Evolutionary conservation across 2,797 vertebrate species (phyloP), one percentile per base, ranked within the genome.

Genomic region (Gymnodraco acuticeps): DNA sequence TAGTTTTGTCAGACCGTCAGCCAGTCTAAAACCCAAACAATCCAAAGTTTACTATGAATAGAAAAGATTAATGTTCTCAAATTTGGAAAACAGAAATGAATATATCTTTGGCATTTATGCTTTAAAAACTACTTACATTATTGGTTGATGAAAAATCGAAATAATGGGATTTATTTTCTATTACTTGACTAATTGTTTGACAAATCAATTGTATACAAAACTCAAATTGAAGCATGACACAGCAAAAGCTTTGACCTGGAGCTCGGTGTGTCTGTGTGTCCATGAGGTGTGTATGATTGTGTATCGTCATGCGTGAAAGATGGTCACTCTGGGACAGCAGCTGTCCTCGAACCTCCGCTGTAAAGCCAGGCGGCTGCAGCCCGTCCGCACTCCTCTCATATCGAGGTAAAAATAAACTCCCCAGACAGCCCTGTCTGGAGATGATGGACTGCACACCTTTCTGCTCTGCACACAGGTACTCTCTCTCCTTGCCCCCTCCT

Each of bases 401-500:
- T 74, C 0, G 42, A 88, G 85, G 83, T 92, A 93, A 93, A 94
- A 94, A 93, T 92, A 92, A 92, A 88, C 87, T 83, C 83, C 75
- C 87, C 88, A 91, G 92, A 93, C 88, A 70, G 78, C 70, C 74
- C 63, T 69, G 90, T 86, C 89, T 86, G 78, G 65, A 80, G 82
- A 90, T 89, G 91, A 91, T 91, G 83, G 85, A 89, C 87, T 90
- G 88, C 82, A 76, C 89, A 84, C 88, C 84, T 87, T 84, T 88
- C 86, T 78, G 85, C 68, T 83, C 83, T 53, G 71, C 85, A 77
- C 89, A 88, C 86, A 90, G 84, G 86, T 87, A 81, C 77, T 75
- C 55, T 8, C 63, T 75, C 73, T 62, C 59, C 46, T 43, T 51
- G 0, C 66, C 17, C 23, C 23, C 48, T 67, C 65, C 61, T 59